Percentiles rank a stretch among this genome's conserved stretches.
Conservation (phyloP, 2,888 invertebrate species). For the Fragum whitleyi region DNA sequence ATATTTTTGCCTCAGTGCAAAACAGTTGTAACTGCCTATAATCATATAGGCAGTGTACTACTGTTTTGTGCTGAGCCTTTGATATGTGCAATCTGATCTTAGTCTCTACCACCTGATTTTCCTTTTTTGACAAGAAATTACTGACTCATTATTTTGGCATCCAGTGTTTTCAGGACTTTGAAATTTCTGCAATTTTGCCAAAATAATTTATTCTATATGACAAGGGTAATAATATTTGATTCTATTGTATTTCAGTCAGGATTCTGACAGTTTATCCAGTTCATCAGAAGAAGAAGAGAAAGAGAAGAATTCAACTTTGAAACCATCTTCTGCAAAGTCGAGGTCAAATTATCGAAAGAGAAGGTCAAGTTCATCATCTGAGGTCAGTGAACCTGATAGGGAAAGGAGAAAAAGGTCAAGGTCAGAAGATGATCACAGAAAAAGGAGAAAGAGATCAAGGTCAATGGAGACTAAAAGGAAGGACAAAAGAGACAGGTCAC, state of each 20-base stretch:
- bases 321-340: background rate
- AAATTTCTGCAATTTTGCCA: too few relatives aligned
- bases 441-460: background rate
- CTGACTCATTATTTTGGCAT: too few relatives aligned
- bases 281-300: background rate
- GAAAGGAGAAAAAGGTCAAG: constrained; percentile 15
- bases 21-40: too few relatives aligned
- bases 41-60: too few relatives aligned
- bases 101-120: too few relatives aligned
- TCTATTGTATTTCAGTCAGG: constrained; percentile 30
- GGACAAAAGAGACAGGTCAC: constrained; percentile 1
- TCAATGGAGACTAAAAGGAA: background rate
- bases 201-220: too few relatives aligned
- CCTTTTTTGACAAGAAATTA: too few relatives aligned
- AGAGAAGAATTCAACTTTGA: background rate
- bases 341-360: constrained; percentile 29
- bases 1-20: too few relatives aligned
- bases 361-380: constrained; percentile 12
- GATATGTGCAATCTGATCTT: too few relatives aligned
- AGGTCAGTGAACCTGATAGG: constrained; percentile 7
- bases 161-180: too few relatives aligned
- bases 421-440: constrained; percentile 6
- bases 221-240: too few relatives aligned
- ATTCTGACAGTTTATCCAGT: background rate
- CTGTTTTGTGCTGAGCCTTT: too few relatives aligned